A percentile compares a stretch with the other conserved stretches of the same genome.
These are phyloP conservation scores for Bombus turneri DNA, from an alignment of 1,140 invertebrate species.

Conservation along the genomic window DNA sequence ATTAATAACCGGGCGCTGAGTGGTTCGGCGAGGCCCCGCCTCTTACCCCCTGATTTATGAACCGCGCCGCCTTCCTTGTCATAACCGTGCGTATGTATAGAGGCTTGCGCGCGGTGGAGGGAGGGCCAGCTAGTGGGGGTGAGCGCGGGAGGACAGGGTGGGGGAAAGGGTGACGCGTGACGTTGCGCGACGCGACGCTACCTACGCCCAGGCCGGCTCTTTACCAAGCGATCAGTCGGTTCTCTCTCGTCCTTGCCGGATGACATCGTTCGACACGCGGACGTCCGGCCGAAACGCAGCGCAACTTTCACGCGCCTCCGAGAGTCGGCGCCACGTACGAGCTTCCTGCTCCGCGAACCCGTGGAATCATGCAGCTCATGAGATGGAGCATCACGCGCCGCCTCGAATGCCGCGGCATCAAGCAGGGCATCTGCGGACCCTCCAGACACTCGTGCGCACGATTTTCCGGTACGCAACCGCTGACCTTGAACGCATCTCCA, in stretches of 20 bases:
- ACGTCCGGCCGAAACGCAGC: constrained; percentile 34
- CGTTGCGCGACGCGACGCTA: constrained; percentile 60
- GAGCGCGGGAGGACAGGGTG: constrained; percentile 33
- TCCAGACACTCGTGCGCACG: constrained; percentile 56
- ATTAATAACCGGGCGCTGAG: constrained; percentile 82
- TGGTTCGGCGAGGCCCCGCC: constrained; percentile 78
- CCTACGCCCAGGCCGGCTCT: constrained; percentile 65
- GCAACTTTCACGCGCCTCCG: constrained; percentile 29
- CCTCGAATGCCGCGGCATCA: constrained; percentile 70
- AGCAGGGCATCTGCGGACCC: constrained; percentile 65
- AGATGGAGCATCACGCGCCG: constrained; percentile 80
- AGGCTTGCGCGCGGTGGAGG: constrained; percentile 23
- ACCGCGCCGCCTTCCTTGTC: constrained; percentile 81
- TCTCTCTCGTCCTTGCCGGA: constrained; percentile 74
- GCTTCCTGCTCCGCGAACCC: not conserved
- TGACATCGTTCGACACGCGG: constrained; percentile 55
- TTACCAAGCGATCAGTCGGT: constrained; percentile 75
- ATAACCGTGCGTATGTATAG: constrained; percentile 72
- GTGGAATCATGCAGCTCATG: constrained; percentile 76
- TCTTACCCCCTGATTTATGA: constrained; percentile 80
- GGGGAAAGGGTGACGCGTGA: constrained; percentile 58
- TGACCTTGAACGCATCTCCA: constrained; percentile 12
- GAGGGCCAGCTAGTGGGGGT: constrained; percentile 19
- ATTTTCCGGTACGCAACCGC: constrained; percentile 70
- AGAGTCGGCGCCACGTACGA: constrained; percentile 39